Evolutionary conservation across 2,113 vertebrate species (phyloP).

Genomic region (Pterocles gutturalis): DNA sequence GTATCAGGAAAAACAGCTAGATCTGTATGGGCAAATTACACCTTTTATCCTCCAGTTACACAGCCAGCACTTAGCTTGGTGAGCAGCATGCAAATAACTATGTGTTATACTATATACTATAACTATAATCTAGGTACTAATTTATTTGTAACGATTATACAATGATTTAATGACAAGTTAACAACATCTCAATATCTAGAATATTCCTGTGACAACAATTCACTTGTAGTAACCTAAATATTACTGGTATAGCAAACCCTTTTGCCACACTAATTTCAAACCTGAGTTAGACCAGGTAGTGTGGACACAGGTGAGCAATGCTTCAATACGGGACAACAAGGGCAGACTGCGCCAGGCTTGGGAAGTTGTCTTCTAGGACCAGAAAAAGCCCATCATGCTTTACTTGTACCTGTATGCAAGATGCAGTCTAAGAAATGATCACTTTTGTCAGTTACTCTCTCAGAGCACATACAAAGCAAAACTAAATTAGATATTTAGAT

Average conservation of each 20-base stretch:
- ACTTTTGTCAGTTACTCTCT: neutral
- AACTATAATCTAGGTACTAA: neutral
- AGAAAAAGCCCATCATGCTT: neutral
- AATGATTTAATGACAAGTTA: neutral
- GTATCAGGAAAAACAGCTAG: neutral
- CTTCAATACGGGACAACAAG: accelerated
- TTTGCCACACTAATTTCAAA: neutral
- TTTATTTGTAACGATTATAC: neutral
- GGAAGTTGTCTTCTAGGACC: neutral
- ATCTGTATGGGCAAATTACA: neutral
- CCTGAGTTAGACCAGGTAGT: neutral
- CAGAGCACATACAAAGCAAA: neutral
- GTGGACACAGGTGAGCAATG: neutral
- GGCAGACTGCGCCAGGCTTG: neutral
- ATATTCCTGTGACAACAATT: neutral
- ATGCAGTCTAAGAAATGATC: neutral
- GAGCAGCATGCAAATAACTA: neutral
- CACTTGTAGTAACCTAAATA: neutral
- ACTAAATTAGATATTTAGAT: conserved; percentile 15
- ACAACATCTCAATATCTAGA: neutral
- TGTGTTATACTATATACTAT: neutral
- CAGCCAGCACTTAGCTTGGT: neutral
- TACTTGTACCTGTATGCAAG: neutral
- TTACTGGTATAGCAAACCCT: accelerated
- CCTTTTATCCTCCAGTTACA: neutral